These are phyloP conservation scores for Amphiprion ocellaris DNA, from an alignment of 2,113 vertebrate species.

Conservation along the genomic window DNA sequence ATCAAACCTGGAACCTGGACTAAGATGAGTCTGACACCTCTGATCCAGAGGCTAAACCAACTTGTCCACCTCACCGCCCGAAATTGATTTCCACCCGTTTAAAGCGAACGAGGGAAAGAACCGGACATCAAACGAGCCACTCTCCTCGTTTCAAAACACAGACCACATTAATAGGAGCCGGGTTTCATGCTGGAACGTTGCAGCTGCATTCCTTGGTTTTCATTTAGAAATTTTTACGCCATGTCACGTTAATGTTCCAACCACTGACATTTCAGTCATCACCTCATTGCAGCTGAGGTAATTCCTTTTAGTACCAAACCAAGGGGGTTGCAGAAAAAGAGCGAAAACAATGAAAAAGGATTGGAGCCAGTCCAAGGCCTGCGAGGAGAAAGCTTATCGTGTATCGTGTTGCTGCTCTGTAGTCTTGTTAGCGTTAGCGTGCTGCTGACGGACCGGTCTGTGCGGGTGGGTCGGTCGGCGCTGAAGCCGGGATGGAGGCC, in stretches of 20 bases:
- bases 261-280: slow-evolving; percentile 66
- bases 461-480: slow-evolving; percentile 59
- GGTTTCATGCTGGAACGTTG: slow-evolving; percentile 47
- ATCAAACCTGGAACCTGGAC: too few species aligned
- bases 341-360: slow-evolving; percentile 54
- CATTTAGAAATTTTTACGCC: slow-evolving; percentile 57
- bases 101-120: slow-evolving; percentile 10
- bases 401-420: slow-evolving; percentile 60
- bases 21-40: too few species aligned
- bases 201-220: slow-evolving; percentile 54
- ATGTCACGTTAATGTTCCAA: slow-evolving; percentile 62
- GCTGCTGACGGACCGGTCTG: slow-evolving; percentile 60
- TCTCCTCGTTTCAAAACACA: slow-evolving; percentile 34
- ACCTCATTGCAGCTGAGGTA: slow-evolving; percentile 66
- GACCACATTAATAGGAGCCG: slow-evolving; percentile 52
- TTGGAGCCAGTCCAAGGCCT: slow-evolving; percentile 59
- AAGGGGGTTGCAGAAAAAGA: slow-evolving; percentile 38
- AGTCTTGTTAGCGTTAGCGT: slow-evolving; percentile 62
- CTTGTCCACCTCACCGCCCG: slow-evolving; percentile 17
- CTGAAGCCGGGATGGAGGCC: slow-evolving; percentile 69
- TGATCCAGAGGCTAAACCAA: slow-evolving; percentile 21
- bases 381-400: slow-evolving; percentile 54
- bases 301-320: slow-evolving; percentile 50
- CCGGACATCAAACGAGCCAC: slow-evolving; percentile 37
- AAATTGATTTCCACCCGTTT: slow-evolving; percentile 50